These are phyloP conservation scores for Drosophila buzzatii DNA, from an alignment of 2,888 invertebrate species.

Conservation along the genomic window DNA sequence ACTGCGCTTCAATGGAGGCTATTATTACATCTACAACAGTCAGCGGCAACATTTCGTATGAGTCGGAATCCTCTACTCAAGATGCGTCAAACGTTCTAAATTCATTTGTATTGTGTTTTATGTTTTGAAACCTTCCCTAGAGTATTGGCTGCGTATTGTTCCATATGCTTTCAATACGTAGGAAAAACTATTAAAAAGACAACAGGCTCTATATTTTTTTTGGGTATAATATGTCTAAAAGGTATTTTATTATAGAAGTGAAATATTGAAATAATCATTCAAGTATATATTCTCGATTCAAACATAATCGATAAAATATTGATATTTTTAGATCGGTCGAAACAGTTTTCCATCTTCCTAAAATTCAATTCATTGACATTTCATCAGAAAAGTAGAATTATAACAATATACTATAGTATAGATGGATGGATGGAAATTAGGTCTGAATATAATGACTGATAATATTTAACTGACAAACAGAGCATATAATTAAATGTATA, in stretches of 20 bases:
- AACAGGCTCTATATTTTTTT: neutral
- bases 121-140: neutral
- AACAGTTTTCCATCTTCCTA: neutral
- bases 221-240: neutral
- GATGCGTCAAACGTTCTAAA: neutral
- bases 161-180: neutral
- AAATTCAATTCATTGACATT: no score
- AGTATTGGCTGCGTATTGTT: neutral
- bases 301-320: neutral
- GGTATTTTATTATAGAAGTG: neutral
- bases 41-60: conserved; percentile 35
- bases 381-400: no score
- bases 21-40: conserved; percentile 61
- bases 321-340: neutral
- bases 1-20: conserved; percentile 55
- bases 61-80: neutral
- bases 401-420: no score
- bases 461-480: no score
- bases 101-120: neutral
- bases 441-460: no score
- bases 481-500: no score
- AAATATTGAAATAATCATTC: neutral
- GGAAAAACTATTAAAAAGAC: neutral
- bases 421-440: no score
- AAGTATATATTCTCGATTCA: neutral